Evolutionary conservation across 1,140 invertebrate species (phyloP), one percentile per base, ranked within the genome.

Genomic region (Drosophila erecta): DNA sequence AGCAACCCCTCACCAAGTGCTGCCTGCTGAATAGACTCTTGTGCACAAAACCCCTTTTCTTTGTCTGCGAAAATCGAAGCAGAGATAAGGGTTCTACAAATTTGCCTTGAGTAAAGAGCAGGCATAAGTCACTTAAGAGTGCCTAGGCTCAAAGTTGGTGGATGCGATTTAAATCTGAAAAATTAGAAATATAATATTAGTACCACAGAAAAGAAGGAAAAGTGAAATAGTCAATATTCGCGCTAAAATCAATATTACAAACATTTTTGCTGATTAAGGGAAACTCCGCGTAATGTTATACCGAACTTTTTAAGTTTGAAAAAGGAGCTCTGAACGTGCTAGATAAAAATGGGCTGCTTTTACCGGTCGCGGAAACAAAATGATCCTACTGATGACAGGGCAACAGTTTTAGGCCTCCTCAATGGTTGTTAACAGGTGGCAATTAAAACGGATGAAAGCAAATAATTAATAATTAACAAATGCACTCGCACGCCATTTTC

Each of bases 41-140:
- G 4, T 72, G 81, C 89, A 87, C 41, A 73, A 64, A 33, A 85
- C 76, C 4, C 76, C 74, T 90, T 90, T 61, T 35, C 22, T 54
- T 85, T 81, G 62, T 87, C 87, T 86, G 46, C 24, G 61, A 65
- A 62, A 53, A 55, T 62, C 27, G 22, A 17, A 46, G 17, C 10
- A 37, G 27, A 17, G 41, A 2, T 27, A 37, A 50, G n/a, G 24
- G 35, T 11, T 30, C 24, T 24, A 24, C 24, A 43, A 38, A 0
- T 33, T 17, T 35, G 35, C 20, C n/a, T 37, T 40, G 33, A 22
- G 53, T 14, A 12, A n/a, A n/a, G 37, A 35, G 15, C 24, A 50
- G 15, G 14, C 8, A 1, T 22, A 54, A 20, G 20, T 12, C 24
- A 12, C 17, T n/a, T 15, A 15, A 35, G 35, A 22, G 51, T 11